Conservation (phyloP, 1,140 invertebrate species). For the Cephus cinctus region DNA sequence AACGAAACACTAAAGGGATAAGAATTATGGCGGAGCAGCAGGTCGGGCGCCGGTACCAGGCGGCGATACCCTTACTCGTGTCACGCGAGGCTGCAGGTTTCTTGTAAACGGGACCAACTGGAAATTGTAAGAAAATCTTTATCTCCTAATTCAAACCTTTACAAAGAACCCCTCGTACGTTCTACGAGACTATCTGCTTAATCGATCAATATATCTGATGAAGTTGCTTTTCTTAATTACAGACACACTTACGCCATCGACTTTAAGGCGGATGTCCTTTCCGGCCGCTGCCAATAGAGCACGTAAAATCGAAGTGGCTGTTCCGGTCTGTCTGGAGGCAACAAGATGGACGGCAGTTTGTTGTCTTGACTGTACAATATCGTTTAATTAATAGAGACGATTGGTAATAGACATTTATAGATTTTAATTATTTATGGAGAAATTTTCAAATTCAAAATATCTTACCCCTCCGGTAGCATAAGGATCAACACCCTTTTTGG, state of each 20-base stretch:
- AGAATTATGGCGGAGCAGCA: slow-evolving; percentile 41
- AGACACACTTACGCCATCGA: slow-evolving; percentile 83
- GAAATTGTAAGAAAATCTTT: slow-evolving; percentile 28
- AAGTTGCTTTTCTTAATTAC: too few species aligned
- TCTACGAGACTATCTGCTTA: too few species aligned
- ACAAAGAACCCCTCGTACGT: too few species aligned
- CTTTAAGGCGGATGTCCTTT: slow-evolving; percentile 80
- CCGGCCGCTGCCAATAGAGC: slow-evolving; percentile 80
- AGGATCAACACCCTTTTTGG: slow-evolving; percentile 87
- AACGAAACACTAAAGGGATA: slow-evolving; percentile 17
- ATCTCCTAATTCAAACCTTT: slow-evolving; percentile 28
- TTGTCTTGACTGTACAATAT: slow-evolving; percentile 73
- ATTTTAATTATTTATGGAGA: too few species aligned
- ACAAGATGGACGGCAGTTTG: slow-evolving; percentile 91
- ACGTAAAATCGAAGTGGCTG: slow-evolving; percentile 84
- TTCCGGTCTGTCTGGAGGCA: slow-evolving; percentile 84
- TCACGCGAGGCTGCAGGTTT: slow-evolving; percentile 12
- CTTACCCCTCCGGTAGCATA: slow-evolving; percentile 90
- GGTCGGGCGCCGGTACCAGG: slow-evolving; percentile 42
- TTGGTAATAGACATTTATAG: too few species aligned
- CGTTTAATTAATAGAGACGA: too few species aligned
- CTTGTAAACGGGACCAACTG: slow-evolving; percentile 33
- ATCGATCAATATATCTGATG: too few species aligned
- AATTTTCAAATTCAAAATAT: too few species aligned
- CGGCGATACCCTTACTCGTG: slow-evolving; percentile 43